Evolutionary conservation across 2,113 vertebrate species (phyloP), one percentile per base, ranked within the genome.

Genomic region (Notarius quadriscutis): DNA sequence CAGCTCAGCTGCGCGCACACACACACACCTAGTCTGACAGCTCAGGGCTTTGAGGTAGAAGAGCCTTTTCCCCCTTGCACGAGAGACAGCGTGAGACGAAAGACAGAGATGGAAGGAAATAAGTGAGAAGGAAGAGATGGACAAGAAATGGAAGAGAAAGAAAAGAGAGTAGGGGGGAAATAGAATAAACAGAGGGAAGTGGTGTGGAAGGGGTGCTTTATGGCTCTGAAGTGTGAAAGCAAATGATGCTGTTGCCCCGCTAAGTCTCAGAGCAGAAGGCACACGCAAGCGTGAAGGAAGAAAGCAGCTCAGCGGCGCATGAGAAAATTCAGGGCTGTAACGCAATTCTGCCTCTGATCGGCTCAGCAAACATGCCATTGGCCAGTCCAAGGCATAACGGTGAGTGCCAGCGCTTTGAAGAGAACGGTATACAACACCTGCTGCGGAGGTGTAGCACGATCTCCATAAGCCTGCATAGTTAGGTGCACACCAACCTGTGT

Each of bases 221-320:
- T 69, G 57, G 18, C 83, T 86, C 83, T 83, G 85, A 90, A 88
- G 87, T 85, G 72, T 91, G 90, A 91, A 91, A 91, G 89, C 89
- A 88, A 92, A 91, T 81, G 85, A 89, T 89, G 85, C 81, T 67
- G 55, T 83, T 55, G 87, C 74, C 71, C 77, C 57, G 63, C 83
- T 86, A 82, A 82, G 58, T 91, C 91, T 90, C 92, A 50, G 77
- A 92, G 89, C 91, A 92, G 91, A 89, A 88, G 92, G 90, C 81
- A 71, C 87, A 89, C 63, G 88, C 86, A 88, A 86, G 87, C 87
- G 55, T 71, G 85, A 84, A 11, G 77, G 81, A 85, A 89, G 86
- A 86, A 87, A 87, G 84, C 51, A 15, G 77, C 86, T 88, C 83
- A 81, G 72, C 71, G 78, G 79, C 71, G 82, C 84, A 71, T 48